Evolutionary conservation across 2,113 vertebrate genomes (phyloP).

Genomic region (Pachyramphus minor): DNA sequence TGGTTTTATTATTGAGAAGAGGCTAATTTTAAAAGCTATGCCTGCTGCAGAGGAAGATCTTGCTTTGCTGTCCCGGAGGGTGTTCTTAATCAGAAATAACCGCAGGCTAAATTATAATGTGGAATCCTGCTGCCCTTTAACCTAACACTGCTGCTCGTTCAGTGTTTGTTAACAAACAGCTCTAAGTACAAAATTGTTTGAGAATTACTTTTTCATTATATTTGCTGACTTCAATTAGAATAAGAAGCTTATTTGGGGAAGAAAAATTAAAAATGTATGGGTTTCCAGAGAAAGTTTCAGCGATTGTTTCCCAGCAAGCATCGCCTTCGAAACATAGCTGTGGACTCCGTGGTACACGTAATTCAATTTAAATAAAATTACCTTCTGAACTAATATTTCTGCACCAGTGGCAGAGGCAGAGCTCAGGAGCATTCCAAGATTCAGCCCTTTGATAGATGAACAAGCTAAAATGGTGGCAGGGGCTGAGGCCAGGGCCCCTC

Average conservation of each 20-base stretch:
- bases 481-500: background rate
- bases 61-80: constrained; percentile 75
- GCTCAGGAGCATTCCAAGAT: background rate
- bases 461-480: background rate
- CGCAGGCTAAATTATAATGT: constrained; percentile 74
- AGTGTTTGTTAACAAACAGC: constrained; percentile 79
- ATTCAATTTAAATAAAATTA: constrained; percentile 22
- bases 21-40: constrained; percentile 66
- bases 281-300: constrained; percentile 59
- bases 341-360: background rate
- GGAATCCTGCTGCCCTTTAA: constrained; percentile 74
- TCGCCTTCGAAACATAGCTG: background rate
- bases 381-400: background rate
- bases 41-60: constrained; percentile 72
- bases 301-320: constrained; percentile 26
- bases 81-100: constrained; percentile 83
- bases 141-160: constrained; percentile 63
- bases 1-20: constrained; percentile 70
- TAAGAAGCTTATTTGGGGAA: constrained; percentile 66
- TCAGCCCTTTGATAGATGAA: background rate
- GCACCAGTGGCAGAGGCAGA: background rate
- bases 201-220: constrained; percentile 71
- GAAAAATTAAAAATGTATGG: constrained; percentile 63
- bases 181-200: constrained; percentile 73
- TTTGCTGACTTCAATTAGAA: constrained; percentile 71